Evolutionary conservation across 1,140 invertebrate genomes (phyloP), one percentile per base, ranked within the genome.

Genomic region (Drosophila ohnishii): DNA sequence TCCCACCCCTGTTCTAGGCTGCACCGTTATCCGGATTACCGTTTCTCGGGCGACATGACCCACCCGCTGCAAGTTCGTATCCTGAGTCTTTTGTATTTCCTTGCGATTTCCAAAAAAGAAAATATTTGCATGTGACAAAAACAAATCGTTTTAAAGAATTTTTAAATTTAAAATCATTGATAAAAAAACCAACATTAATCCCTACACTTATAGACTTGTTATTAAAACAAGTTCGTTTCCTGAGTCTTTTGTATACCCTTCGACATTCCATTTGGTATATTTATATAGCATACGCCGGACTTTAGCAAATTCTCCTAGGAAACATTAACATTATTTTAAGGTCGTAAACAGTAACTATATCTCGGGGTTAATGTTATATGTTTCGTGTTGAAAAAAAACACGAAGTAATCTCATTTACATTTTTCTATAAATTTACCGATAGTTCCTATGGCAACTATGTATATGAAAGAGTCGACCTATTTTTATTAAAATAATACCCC

Each of bases 1-100:
- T 3, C 44, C 62, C 51, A 48, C 59, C 48, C 61, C 19, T 37
- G 19, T 60, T 56, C 63, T 47, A 53, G 56, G 59, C 63, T 59
- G 47, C 72, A 75, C 80, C 75, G 51, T 70, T 40, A 73, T 35
- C 25, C 50, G 60, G 34, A 66, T 37, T 32, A 55, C 47, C 61
- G 47, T 65, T 67, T 30, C 35, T 44, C 22, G 22, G 37, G n/a
- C 42, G 5, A 66, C 14, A 13, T 35, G 47, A 53, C 16, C 62
- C 65, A 69, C 65, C 61, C 61, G 40, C 28, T 30, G 57, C 53
- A 57, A 71, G 75, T 78, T 79, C 39, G 44, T 47, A 45, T 40
- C 57, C 10, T 45, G 14, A 78, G 75, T 59, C 53, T 61, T 76
- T 71, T 25, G 19, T 62, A 22, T 72, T 48, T 28, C 2, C 44